Base-by-base conservation (phyloP, 2,113 vertebrate species). In the Elaphurus davidianus region DNA sequence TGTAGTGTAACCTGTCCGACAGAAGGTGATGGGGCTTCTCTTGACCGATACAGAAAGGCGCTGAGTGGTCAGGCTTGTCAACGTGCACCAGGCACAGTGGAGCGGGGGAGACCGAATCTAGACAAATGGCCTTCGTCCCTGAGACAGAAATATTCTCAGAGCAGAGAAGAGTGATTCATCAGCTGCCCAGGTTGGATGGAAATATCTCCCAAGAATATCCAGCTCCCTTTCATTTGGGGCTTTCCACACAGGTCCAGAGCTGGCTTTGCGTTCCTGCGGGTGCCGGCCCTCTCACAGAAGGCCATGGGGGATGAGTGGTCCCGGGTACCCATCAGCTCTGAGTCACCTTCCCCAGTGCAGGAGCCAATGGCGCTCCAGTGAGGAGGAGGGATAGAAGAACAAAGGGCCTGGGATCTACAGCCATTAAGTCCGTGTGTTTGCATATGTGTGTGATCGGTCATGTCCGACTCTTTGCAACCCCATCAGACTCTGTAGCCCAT, bases 131-230 rank as follows among this genome's bases (percentile, higher is more conserved):
- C 87, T 81, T 50, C 45, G 15, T 82, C 87, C 60, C 83, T 28
- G 59, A 98, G 87, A 91, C 74, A 74, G 94, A 97, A 94, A 71
- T 92, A 92, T 88, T 96, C 90, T 82, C 90, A 54, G 87, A 83
- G 97, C 25, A 15, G 50, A 78, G 87, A 89, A 85, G 45, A 3
- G 62, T 90, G 95, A 98, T 90, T 96, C 90, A 96, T 96, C 93
- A 62, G 81, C 43, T 59, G 11, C 74, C 87, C 7, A 16, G 87
- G n/a, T 30, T 27, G 36, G 27, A 55, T 81, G 71, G 57, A 95
- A 96, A 50, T 23, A 81, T 85, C 83, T 94, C 87, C 87, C 7
- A 60, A 91, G 74, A 88, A 50, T 33, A 87, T 13, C 52, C 40
- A 85, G 27, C 47, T 90, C 83, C 47, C 27, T 87, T 90, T 87